Conservation (phyloP, 1,140 invertebrate species). For the Rhizoglyphus robini region DNA sequence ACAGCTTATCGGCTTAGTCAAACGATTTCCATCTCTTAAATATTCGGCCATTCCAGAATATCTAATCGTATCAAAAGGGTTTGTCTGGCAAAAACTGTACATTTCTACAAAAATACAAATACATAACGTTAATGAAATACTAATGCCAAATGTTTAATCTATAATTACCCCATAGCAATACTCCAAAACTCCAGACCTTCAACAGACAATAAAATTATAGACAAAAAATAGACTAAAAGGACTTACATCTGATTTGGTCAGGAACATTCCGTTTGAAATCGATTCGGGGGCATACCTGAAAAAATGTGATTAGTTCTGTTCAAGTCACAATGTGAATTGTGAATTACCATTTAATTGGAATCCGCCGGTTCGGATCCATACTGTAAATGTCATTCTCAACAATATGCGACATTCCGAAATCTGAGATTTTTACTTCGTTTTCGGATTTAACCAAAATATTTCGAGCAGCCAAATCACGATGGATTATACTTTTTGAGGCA, state of each 20-base stretch:
- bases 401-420: conserved; percentile 74
- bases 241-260: conserved; percentile 59
- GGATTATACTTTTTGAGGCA: conserved; percentile 54
- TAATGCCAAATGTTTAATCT: not conserved
- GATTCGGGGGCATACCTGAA: conserved; percentile 76
- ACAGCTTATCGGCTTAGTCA: conserved; percentile 55
- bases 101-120: conserved; percentile 50
- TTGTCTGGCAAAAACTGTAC: conserved; percentile 68
- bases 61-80: conserved; percentile 43
- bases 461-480: conserved; percentile 57
- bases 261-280: conserved; percentile 57
- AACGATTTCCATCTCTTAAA: conserved; percentile 45
- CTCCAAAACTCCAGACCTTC: conserved; percentile 70
- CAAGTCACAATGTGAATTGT: too few species aligned
- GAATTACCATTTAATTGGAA: conserved; percentile 31
- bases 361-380: conserved; percentile 42
- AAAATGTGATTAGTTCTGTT: too few species aligned
- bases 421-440: conserved; percentile 70
- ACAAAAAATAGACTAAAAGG: not conserved
- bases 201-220: not conserved
- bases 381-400: conserved; percentile 54
- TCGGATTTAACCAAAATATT: conserved; percentile 73
- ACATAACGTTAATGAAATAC: not conserved
- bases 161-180: conserved; percentile 54
- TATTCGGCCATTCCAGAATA: conserved; percentile 25